Percentiles rank a stretch among this genome's conserved stretches.
phyloP scores from a whole-genome alignment of 2,797 vertebrate species.

The Gallinago nigripennis region DNA sequence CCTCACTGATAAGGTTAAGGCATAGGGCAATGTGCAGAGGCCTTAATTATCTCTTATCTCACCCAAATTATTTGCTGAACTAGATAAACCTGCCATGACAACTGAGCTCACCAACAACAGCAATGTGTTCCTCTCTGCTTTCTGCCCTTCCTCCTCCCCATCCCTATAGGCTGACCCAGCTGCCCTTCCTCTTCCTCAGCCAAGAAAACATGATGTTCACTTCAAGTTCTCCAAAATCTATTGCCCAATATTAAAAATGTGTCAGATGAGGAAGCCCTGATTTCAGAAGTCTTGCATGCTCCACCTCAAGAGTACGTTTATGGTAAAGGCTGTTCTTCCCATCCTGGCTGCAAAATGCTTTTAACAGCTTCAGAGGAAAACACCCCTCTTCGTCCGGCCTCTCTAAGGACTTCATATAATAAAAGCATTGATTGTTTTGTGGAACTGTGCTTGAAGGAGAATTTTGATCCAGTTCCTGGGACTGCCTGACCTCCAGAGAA shows the following conservation, averaged over 20 bases:
- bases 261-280: neutral
- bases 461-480: neutral
- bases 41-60: constrained; percentile 31
- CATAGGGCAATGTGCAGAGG: neutral
- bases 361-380: neutral
- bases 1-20: neutral
- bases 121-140: neutral
- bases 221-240: neutral
- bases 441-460: neutral
- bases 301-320: neutral
- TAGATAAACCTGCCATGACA: neutral
- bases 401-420: neutral
- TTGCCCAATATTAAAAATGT: neutral
- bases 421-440: neutral
- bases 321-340: neutral
- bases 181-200: neutral
- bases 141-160: neutral
- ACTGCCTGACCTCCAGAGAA: neutral
- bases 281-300: neutral
- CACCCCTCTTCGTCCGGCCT: neutral
- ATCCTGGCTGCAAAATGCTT: neutral
- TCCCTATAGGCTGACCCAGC: neutral
- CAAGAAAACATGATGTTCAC: neutral
- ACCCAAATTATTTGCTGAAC: constrained; percentile 29
- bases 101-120: neutral